These are phyloP conservation scores for Allobates femoralis DNA, from an alignment of 2,797 vertebrate genomes.

Conservation along the genomic window DNA sequence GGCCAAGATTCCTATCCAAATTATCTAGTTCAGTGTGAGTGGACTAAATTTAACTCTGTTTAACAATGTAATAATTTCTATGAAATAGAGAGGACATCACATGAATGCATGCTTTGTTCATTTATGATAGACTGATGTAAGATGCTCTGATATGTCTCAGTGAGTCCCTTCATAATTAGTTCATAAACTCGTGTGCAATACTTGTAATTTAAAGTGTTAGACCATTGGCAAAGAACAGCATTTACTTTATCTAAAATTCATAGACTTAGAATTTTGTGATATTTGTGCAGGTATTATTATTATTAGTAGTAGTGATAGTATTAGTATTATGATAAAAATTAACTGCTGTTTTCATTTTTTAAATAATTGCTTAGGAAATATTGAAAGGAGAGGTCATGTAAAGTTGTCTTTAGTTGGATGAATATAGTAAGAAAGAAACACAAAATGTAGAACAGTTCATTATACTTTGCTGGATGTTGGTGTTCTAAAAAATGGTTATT, in stretches of 20 bases:
- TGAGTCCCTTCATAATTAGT: slow-evolving; percentile 6
- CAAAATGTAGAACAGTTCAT: no score
- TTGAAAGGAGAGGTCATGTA: background rate
- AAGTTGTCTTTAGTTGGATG: no score
- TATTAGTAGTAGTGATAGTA: no score
- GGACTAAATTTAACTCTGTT: slow-evolving; percentile 42
- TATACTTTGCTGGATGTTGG: no score
- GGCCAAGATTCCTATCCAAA: slow-evolving; percentile 80
- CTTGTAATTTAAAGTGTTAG: background rate
- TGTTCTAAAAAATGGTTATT: no score
- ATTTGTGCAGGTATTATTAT: background rate
- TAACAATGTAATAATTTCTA: slow-evolving; percentile 42
- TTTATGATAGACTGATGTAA: slow-evolving; percentile 33
- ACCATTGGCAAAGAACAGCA: background rate
- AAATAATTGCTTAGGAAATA: background rate
- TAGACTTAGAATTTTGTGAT: no score
- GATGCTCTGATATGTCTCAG: slow-evolving; percentile 17
- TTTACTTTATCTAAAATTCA: background rate
- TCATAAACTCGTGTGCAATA: background rate
- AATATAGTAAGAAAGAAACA: no score
- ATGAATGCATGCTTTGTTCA: slow-evolving; percentile 31
- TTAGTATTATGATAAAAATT: background rate
- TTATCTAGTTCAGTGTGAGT: slow-evolving; percentile 71
- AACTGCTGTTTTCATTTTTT: background rate
- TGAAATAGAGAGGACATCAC: slow-evolving; percentile 22